Base-by-base conservation (phyloP, 2,113 vertebrate species). In the Chaetodon trifascialis region DNA sequence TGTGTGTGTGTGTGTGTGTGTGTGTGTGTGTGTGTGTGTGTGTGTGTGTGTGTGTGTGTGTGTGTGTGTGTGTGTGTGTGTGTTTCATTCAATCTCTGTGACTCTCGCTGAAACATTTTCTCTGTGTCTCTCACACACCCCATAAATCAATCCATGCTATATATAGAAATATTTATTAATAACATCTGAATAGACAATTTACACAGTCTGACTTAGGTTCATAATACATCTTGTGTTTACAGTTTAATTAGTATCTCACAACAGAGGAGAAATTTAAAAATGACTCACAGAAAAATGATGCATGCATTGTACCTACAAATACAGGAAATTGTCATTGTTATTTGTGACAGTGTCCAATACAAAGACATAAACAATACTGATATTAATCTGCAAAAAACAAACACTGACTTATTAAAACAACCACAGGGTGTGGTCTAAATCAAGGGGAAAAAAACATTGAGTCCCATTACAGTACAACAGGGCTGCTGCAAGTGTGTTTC, bases 221-320 rank as follows among this genome's bases (percentile, higher is more conserved):
- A 92, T 94, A 86, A 90, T 93, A 96, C 94, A 94, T 94, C 87
- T 95, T 56, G 93, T 89, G 94, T 87, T 94, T 90, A 96, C 94
- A 89, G 91, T 86, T 87, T 66, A 70, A 78, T 87, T 88, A 92
- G 83, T 86, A 93, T 87, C 85, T 92, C 92, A 94, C 92, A 88
- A 76, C 71, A 80, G 81, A 89, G 94, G 82, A 86, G 12, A 87
- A 51, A 54, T 64, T 82, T 70, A 44, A 88, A 89, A 91, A 91
- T 69, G 58, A 85, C 38, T 71, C 67, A 76, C 58, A 17, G 21
- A 89, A 89, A 86, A 88, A 88, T 82, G 82, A 94, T 88, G 91
- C 95, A 97, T 97, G 96, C 95, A 96, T 88, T 93, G 92, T 89
- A 93, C 91, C 52, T 79, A 91, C 86, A 82, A 90, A 89, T 55